phyloP scores from a whole-genome alignment of 2,113 vertebrate species.

The Cyanocitta stelleri region DNA sequence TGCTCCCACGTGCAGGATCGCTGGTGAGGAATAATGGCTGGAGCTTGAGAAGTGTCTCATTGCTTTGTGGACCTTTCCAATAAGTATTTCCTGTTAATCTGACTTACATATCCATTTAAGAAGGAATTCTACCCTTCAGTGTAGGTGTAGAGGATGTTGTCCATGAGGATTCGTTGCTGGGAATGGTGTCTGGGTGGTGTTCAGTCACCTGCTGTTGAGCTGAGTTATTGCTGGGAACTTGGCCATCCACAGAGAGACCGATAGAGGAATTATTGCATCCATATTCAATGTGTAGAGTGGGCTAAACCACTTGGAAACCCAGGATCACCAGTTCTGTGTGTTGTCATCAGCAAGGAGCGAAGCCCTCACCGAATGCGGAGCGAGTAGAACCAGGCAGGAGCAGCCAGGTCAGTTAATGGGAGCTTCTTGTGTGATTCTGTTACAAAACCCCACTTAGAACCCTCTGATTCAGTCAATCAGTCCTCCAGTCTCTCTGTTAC shows the following conservation, averaged over 20 bases:
- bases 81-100: not conserved
- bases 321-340: not conserved
- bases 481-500: accelerated
- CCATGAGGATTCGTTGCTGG: not conserved
- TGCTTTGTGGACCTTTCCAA: not conserved
- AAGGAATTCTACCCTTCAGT: not conserved
- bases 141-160: not conserved
- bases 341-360: not conserved
- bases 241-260: not conserved
- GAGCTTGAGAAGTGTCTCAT: not conserved
- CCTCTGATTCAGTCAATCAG: not conserved
- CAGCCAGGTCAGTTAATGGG: not conserved
- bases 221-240: not conserved
- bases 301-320: too few species aligned
- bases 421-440: not conserved
- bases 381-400: not conserved
- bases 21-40: accelerated
- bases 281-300: not conserved
- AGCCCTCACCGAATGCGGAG: accelerated
- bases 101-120: accelerated
- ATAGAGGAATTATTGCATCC: not conserved
- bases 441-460: not conserved
- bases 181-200: accelerated
- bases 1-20: accelerated
- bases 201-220: accelerated